phyloP scores from a whole-genome alignment of 2,113 vertebrate species.

The Pagrus major region DNA sequence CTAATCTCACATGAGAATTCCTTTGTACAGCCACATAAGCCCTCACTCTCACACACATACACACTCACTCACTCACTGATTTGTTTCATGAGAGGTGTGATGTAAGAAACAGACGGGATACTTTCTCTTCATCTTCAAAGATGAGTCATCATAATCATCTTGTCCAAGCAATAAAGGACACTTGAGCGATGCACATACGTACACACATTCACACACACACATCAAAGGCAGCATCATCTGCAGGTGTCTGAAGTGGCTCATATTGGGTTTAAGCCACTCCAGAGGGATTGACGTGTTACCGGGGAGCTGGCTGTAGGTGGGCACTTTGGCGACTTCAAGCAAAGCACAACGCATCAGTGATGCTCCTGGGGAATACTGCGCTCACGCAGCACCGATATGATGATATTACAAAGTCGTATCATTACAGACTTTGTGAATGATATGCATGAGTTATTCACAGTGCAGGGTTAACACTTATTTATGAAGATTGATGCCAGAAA shows the following conservation, averaged over 20 bases:
- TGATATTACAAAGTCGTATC: constrained; percentile 9
- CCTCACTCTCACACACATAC: neutral
- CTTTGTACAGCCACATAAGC: constrained; percentile 21
- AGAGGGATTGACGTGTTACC: constrained; percentile 47
- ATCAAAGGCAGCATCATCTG: constrained; percentile 55
- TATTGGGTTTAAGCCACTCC: constrained; percentile 57
- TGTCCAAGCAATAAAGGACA: constrained; percentile 44
- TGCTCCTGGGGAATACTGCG: neutral
- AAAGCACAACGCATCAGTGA: neutral
- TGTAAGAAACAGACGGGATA: constrained; percentile 42
- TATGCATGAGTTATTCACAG: constrained; percentile 8
- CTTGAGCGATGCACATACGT: constrained; percentile 30
- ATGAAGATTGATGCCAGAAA: constrained; percentile 17
- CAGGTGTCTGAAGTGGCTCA: constrained; percentile 63
- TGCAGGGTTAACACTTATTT: constrained; percentile 24
- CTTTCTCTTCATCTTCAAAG: constrained; percentile 62
- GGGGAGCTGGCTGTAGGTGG: constrained; percentile 26
- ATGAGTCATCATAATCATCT: constrained; percentile 52
- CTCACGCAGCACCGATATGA: neutral
- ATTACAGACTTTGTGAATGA: constrained; percentile 18
- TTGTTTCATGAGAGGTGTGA: constrained; percentile 38
- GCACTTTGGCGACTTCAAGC: constrained; percentile 25
- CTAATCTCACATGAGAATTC: constrained; percentile 45
- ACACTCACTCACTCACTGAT: constrained; percentile 5
- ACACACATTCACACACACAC: constrained; percentile 31